Percentiles rank a stretch among this genome's conserved stretches.
These are phyloP conservation scores for Melanogrammus aeglefinus DNA, from an alignment of 2,797 vertebrate species.

Conservation along the genomic window DNA sequence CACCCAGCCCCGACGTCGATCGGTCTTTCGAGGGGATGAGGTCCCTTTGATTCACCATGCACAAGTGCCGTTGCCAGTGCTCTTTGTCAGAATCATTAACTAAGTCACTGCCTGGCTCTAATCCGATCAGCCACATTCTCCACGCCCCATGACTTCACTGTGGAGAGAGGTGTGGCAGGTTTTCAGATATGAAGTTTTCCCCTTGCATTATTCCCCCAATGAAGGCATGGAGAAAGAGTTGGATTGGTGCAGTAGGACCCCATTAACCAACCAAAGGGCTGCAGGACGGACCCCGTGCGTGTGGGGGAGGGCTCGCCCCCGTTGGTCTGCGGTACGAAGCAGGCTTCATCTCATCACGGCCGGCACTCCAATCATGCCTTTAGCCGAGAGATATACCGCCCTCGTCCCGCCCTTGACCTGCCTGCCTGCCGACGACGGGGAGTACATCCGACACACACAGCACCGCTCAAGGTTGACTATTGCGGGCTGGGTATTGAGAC, in stretches of 20 bases:
- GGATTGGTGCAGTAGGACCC: too few relatives aligned
- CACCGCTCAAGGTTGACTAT: constrained; percentile 44
- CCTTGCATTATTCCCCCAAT: too few relatives aligned
- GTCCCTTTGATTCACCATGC: too few relatives aligned
- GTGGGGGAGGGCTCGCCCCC: not conserved
- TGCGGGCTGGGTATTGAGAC: constrained; percentile 35
- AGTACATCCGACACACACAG: constrained; percentile 69
- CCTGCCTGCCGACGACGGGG: constrained; percentile 57
- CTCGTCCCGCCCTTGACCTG: constrained; percentile 77
- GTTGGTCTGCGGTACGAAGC: constrained; percentile 38
- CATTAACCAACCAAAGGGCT: too few relatives aligned
- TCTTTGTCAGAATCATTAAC: not conserved
- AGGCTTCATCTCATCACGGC: constrained; percentile 25
- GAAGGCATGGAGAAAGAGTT: too few relatives aligned
- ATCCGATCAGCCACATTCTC: not conserved
- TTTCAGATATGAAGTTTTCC: too few relatives aligned
- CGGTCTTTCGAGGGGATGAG: too few relatives aligned
- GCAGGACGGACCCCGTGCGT: too few relatives aligned
- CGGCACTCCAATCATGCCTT: constrained; percentile 69
- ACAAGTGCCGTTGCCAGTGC: not conserved
- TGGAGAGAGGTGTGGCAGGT: too few relatives aligned
- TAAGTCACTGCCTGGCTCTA: not conserved
- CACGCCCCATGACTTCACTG: not conserved
- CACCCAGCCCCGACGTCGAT: too few relatives aligned
- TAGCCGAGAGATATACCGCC: constrained; percentile 73